These are phyloP conservation scores for Whitmania pigra DNA, from an alignment of 1,140 invertebrate genomes.

Conservation along the genomic window DNA sequence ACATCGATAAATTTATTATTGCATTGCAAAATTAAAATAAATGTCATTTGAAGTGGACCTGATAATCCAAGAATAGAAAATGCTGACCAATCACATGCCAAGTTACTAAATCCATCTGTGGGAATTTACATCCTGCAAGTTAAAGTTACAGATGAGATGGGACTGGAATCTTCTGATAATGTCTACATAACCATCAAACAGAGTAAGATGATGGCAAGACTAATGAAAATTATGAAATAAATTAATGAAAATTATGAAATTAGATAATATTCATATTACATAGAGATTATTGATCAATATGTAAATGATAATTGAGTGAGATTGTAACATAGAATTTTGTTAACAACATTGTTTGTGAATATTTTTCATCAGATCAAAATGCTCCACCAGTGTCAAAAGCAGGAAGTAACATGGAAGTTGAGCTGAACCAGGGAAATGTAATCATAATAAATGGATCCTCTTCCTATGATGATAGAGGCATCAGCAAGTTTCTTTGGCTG, in stretches of 20 bases:
- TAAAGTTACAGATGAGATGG: constrained; percentile 70
- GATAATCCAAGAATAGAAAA: constrained; percentile 47
- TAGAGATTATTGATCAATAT: too few species aligned
- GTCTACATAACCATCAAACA: constrained; percentile 67
- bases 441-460: constrained; percentile 64
- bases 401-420: constrained; percentile 53
- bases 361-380: constrained; percentile 19
- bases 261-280: not conserved
- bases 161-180: constrained; percentile 55
- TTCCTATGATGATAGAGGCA: constrained; percentile 74
- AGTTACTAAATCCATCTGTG: constrained; percentile 62
- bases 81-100: constrained; percentile 41
- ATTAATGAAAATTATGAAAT: too few species aligned
- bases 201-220: constrained; percentile 51
- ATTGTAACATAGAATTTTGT: not conserved
- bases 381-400: constrained; percentile 47
- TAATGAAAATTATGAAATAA: too few species aligned
- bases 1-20: too few species aligned
- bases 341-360: not conserved
- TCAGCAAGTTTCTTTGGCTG: constrained; percentile 71
- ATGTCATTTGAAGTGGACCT: constrained; percentile 45
- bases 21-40: too few species aligned
- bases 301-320: not conserved
- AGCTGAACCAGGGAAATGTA: constrained; percentile 61
- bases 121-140: constrained; percentile 71